phyloP scores from a whole-genome alignment of 2,113 vertebrate genomes.

The Etia nguti region DNA sequence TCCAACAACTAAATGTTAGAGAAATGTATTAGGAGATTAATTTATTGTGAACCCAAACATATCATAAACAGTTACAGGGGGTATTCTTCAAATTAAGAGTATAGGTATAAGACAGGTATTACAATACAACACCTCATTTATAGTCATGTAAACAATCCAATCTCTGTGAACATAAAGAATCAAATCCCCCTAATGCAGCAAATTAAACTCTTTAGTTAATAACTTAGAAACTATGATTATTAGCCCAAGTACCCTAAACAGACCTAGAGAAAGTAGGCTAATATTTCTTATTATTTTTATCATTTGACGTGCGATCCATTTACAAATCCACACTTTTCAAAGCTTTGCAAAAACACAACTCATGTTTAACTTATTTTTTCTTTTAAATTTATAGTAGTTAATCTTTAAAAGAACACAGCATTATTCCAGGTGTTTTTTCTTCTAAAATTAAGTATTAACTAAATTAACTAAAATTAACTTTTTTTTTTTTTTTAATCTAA shows the following conservation, averaged over 20 bases:
- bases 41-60: neutral
- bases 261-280: neutral
- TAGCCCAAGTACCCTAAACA: neutral
- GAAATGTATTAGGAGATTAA: neutral
- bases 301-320: neutral
- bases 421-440: neutral
- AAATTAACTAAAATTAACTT: neutral
- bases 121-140: neutral
- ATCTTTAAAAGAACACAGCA: neutral
- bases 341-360: neutral
- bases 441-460: neutral
- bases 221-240: neutral
- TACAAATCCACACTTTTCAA: neutral
- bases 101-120: neutral
- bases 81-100: neutral
- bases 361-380: neutral
- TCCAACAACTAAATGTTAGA: neutral
- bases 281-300: neutral
- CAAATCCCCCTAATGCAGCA: neutral
- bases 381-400: neutral
- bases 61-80: neutral
- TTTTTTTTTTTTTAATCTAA: neutral
- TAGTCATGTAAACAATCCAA: neutral
- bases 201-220: neutral
- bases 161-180: neutral